Conservation (phyloP, 2,797 vertebrate species). For the Gobio occitaniae region DNA sequence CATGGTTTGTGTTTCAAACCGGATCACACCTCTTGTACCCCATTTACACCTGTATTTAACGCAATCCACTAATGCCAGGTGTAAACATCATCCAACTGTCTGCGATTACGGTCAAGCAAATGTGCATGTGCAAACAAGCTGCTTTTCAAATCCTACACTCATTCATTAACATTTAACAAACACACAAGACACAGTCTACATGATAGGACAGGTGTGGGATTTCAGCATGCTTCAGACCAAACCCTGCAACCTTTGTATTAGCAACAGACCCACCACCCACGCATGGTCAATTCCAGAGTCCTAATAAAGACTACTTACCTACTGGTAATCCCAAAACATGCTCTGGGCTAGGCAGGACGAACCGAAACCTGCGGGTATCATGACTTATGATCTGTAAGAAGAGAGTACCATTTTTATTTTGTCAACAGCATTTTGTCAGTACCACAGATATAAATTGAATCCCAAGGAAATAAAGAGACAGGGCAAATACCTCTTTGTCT, state of each 20-base stretch:
- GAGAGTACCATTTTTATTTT: background rate
- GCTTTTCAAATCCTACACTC: background rate
- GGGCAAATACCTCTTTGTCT: constrained; percentile 73
- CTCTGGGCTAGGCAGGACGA: constrained; percentile 73
- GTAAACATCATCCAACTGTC: background rate
- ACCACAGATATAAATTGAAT: background rate
- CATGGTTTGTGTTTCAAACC: background rate
- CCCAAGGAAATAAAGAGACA: background rate
- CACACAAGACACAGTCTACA: background rate
- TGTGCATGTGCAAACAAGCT: background rate
- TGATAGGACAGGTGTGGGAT: constrained; percentile 12
- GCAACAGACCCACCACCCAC: background rate
- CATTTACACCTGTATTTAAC: background rate
- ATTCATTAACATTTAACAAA: constrained; percentile 23
- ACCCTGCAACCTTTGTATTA: background rate
- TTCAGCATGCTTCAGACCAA: background rate
- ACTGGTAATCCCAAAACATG: constrained; percentile 77
- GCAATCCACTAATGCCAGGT: background rate
- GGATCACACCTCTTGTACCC: background rate
- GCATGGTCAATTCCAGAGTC: background rate
- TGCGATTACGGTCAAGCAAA: background rate
- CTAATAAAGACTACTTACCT: constrained; percentile 66
- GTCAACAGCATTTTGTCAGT: background rate
- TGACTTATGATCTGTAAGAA: constrained; percentile 71
- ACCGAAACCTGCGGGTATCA: constrained; percentile 77